Evolutionary conservation across 2,113 vertebrate genomes (phyloP).

Genomic region (Vidua macroura): DNA sequence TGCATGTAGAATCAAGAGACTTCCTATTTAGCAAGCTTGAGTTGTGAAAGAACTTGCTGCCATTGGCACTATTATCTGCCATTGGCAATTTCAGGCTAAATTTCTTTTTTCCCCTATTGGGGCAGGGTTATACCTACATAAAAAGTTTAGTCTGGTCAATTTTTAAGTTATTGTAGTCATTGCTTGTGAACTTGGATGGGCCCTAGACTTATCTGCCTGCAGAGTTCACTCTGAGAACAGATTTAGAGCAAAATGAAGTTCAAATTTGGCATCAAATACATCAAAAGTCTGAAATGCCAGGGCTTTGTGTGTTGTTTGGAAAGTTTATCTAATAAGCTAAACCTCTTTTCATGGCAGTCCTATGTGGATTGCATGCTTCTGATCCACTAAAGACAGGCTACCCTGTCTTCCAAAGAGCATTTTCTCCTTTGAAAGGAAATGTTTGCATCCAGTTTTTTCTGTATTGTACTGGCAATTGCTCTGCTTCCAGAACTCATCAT

Average conservation of each 20-base stretch:
- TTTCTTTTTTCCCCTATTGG: not conserved
- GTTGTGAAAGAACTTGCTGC: not conserved
- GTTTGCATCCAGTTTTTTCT: not conserved
- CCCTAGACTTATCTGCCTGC: not conserved
- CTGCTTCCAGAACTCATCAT: not conserved
- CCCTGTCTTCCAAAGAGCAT: not conserved
- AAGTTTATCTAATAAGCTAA: not conserved
- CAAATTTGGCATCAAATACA: not conserved
- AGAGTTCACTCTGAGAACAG: not conserved
- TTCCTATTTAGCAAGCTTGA: not conserved
- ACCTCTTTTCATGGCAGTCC: not conserved
- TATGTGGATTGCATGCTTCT: not conserved
- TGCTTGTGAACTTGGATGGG: not conserved
- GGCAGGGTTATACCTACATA: not conserved
- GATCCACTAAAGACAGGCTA: not conserved
- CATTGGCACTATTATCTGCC: not conserved
- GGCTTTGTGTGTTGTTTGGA: not conserved
- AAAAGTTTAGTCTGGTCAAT: not conserved
- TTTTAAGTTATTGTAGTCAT: not conserved
- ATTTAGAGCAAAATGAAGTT: not conserved
- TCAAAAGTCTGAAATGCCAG: not conserved
- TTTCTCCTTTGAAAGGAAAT: not conserved
- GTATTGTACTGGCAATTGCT: not conserved
- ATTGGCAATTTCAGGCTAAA: not conserved
- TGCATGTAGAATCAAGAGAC: not conserved